Base-by-base conservation (phyloP, 2,888 invertebrate genomes). In the Heliothis peltigera region DNA sequence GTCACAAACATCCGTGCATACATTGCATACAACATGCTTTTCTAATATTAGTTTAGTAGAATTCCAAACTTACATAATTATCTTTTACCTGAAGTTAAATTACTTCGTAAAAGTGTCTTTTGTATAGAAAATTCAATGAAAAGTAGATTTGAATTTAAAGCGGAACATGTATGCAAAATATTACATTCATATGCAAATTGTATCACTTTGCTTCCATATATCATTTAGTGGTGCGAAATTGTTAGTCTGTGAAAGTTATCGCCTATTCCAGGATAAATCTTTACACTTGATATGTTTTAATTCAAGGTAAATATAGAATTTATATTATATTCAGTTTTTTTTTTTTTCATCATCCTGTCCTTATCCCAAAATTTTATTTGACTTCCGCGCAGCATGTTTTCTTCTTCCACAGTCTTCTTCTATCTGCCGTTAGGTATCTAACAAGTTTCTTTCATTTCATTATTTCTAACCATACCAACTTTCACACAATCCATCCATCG, bases 141-240 rank as follows among this genome's bases (percentile, higher is more conserved):
- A 71, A 75, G 58, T 63, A 62, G 60, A 79, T 79, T 83, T 77
- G 61, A 77, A 76, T 79, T 71, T 55, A 54, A 72, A 81, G 55
- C 49, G 15, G 53, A 12, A 70, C 62, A 73, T 73, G 18, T 71
- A 77, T 78, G 74, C 71, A 78, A 76, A 82, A 77, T 64, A 44
- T 66, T 57, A 70, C 69, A 75, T 75, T 71, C 77, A 75, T 71
- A 71, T 74, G 70, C 67, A 75, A 72, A 75, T 81, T 49, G 53
- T 59, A 42, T 52, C 49, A 62, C 63, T 70, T 54, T 69, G 69
- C 64, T 70, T 63, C 56, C 55, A 53, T 69, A 58, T 63, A 66
- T 72, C 53, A 76, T 81, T 68, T 64, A 32, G 66, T 65, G 48
- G 46, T 49, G 55, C 18, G 46, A 63, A 69, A 71, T 60, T 64